Conservation (phyloP, 2,797 vertebrate species). For the Periparus ater region DNA sequence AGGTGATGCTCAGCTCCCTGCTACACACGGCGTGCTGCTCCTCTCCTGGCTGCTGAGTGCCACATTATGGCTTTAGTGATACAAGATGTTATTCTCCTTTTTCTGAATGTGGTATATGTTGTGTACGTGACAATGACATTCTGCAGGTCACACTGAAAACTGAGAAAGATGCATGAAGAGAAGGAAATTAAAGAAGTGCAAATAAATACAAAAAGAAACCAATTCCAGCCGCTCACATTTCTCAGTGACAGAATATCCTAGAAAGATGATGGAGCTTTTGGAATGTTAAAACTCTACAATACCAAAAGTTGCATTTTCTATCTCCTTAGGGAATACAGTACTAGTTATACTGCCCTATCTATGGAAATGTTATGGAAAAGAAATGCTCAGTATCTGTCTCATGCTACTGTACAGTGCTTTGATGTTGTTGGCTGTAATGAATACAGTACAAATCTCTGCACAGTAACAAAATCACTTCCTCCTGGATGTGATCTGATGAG, state of each 20-base stretch:
- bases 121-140: neutral
- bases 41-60: neutral
- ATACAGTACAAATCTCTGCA: constrained; percentile 21
- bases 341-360: neutral
- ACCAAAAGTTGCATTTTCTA: neutral
- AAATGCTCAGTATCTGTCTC: neutral
- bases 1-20: neutral
- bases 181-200: neutral
- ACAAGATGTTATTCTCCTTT: neutral
- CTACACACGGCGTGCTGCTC: rapidly evolving
- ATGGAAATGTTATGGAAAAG: neutral
- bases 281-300: neutral
- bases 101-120: too few relatives aligned
- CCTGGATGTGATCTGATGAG: neutral
- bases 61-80: neutral
- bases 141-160: neutral
- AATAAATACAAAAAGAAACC: neutral
- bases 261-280: neutral
- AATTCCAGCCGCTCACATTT: neutral
- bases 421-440: constrained; percentile 30
- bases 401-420: neutral
- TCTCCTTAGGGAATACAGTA: neutral
- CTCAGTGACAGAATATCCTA: neutral
- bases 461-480: constrained; percentile 67
- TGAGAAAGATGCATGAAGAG: neutral